Percentiles rank a stretch among this genome's conserved stretches.
Conservation (phyloP, 2,888 invertebrate species). For the Neoascia interrupta region DNA sequence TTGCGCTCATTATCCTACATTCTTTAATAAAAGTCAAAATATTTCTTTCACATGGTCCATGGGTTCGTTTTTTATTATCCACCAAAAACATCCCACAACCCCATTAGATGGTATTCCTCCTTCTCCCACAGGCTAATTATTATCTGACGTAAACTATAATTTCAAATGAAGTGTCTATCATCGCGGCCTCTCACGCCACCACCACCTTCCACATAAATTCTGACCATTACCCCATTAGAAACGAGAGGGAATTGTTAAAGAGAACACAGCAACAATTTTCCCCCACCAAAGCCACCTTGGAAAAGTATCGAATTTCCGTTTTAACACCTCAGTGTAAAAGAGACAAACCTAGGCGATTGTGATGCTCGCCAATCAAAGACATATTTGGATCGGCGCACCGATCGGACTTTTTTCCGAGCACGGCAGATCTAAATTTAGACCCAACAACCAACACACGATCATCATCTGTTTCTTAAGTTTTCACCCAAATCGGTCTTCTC, state of each 20-base stretch:
- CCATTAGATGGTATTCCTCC: too few species aligned
- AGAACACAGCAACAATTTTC: conserved; percentile 9
- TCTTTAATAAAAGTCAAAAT: too few species aligned
- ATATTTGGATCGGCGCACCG: conserved; percentile 78
- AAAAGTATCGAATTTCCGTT: conserved; percentile 78
- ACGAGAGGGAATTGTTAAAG: too few species aligned
- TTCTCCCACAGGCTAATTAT: too few species aligned
- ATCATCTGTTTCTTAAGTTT: conserved; percentile 57
- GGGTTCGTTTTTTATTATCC: too few species aligned
- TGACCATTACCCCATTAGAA: conserved; percentile 32
- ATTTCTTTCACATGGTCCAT: too few species aligned
- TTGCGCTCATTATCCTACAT: too few species aligned
- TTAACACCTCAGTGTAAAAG: conserved; percentile 76
- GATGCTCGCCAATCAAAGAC: conserved; percentile 78
- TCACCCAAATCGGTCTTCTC: not conserved
- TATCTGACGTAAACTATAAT: conserved; percentile 37
- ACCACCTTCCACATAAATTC: conserved; percentile 15
- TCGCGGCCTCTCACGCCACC: not conserved
- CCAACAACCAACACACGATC: conserved; percentile 37
- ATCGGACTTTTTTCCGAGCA: conserved; percentile 38
- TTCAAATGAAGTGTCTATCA: conserved; percentile 33
- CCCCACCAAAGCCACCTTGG: conserved; percentile 48
- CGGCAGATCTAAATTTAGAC: conserved; percentile 51
- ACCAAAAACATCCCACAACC: conserved; percentile 4
- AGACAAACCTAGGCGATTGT: conserved; percentile 74